phyloP scores from a whole-genome alignment of 2,113 vertebrate species.

The Macquaria australasica region DNA sequence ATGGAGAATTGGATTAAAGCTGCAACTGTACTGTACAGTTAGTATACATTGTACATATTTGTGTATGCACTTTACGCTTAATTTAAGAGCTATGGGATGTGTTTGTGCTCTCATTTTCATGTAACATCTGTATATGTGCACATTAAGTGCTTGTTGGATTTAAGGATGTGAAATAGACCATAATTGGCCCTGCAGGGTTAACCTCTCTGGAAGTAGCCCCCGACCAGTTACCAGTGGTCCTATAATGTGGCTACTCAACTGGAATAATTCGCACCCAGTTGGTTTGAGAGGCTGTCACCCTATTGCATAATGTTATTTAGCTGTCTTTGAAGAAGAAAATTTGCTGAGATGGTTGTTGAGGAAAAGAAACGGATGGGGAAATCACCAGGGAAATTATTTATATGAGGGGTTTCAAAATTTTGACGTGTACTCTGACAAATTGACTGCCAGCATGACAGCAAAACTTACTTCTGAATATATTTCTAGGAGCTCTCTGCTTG shows the following conservation, averaged over 20 bases:
- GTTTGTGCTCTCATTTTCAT: not conserved
- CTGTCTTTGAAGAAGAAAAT: constrained; percentile 27
- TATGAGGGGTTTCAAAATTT: not conserved
- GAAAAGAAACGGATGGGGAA: constrained; percentile 16
- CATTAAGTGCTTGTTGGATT: not conserved
- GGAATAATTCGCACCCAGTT: constrained; percentile 15
- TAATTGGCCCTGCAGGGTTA: not conserved
- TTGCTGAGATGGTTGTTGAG: constrained; percentile 22
- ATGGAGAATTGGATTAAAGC: not conserved
- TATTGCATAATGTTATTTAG: constrained; percentile 31
- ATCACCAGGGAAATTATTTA: constrained; percentile 10
- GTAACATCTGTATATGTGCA: not conserved
- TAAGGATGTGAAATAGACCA: not conserved
- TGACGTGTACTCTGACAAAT: constrained; percentile 6
- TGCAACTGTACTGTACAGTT: not conserved
- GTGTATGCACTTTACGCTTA: not conserved
- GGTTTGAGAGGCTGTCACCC: constrained; percentile 16
- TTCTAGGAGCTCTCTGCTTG: not conserved
- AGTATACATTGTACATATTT: not conserved
- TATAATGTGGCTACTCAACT: not conserved
- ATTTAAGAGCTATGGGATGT: not conserved
- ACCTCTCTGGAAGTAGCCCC: not conserved
- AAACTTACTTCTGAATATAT: constrained; percentile 16
- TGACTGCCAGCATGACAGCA: constrained; percentile 7
- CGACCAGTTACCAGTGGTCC: not conserved